Base-by-base conservation (phyloP, 2,888 invertebrate genomes). In the Dione juno region DNA sequence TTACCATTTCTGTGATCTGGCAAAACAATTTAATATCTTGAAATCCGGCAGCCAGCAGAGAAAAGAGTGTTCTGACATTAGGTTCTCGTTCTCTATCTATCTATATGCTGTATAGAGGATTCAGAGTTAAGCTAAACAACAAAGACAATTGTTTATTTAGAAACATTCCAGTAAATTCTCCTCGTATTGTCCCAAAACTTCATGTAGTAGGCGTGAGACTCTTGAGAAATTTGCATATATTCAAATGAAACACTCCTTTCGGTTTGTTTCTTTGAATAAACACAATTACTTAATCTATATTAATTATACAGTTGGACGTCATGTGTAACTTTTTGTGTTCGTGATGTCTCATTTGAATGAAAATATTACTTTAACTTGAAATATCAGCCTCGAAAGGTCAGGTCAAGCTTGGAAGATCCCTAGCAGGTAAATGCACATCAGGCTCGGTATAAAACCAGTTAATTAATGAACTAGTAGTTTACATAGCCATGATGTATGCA, bases 201-300 rank as follows among this genome's bases (percentile, higher is more conserved):
- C 67, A 16, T 57, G 70, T 67, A 69, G 86, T 88, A 81, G 87
- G 88, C 84, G 88, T 88, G 78, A 79, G 76, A 76, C 71, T 74
- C 54, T 77, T 80, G 77, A 77, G 75, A 72, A 74, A 88, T 89
- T 87, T 87, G 82, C 88, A 89, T 89, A 74, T 75, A 87, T 83
- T 84, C 80, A 82, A 84, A 88, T 86, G 85, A 82, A 85, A 80
- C 80, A 79, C 82, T 84, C 83, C 82, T 79, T 76, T 78, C 78
- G 82, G 79, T 82, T 86, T 84, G 82, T 87, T 86, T 81, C 81
- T 82, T 77, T 78, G 81, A 81, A 82, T 80, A 84, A 81, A 83
- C 79, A 80, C 79, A 82, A 83, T 83, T 81, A 74, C 76, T 78
- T 78, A 77, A 79, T 79, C 77, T 77, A 76, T 77, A 75, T 77